Base-by-base conservation (phyloP, 2,113 vertebrate genomes). In the Malurus cyaneus region DNA sequence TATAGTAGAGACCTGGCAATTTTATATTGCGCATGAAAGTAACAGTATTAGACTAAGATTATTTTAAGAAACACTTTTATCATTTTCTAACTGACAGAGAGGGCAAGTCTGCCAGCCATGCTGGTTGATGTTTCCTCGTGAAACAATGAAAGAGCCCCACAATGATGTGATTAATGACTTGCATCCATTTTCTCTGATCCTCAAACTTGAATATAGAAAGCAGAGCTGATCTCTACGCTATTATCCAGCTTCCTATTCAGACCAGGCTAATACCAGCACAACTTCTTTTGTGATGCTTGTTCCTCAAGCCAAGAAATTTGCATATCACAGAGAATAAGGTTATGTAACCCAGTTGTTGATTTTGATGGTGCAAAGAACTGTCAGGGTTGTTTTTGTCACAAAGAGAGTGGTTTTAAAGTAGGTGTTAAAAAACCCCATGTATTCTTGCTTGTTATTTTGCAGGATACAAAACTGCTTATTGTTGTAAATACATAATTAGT, bases 21-120 rank as follows among this genome's bases (percentile, higher is more conserved):
- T 96, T 94, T 71, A 84, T 87, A 50, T 78, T 94, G 80, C 93
- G 53, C 18, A 0, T 34, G 31, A 93, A 96, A 96, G 92, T 72
- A 81, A 91, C 64, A 86, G 71, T 80, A 96, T 96, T 94, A 95
- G 84, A 53, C 87, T 80, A 96, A 94, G 95, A 97, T 95, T 96
- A 97, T 97, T 97, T 96, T 94, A 95, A 96, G 92, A 89, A 96
- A 94, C 80, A 78, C 94, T 97, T 96, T 96, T 96, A 95, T 92
- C 85, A 92, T 90, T 94, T 97, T 79, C 70, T 82, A 93, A 88
- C 71, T 95, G 94, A 92, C 73, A 93, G 88, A 88, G 89, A 93
- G 89, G 53, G 72, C 77, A 95, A 78, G 64, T 46, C 84, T 89
- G 60, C 76, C 80, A 88, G 78, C 72, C 70, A 31, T 59, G 26